Evolutionary conservation across 2,888 invertebrate species (phyloP).

Genomic region (Caenorhabditis auriculariae): DNA sequence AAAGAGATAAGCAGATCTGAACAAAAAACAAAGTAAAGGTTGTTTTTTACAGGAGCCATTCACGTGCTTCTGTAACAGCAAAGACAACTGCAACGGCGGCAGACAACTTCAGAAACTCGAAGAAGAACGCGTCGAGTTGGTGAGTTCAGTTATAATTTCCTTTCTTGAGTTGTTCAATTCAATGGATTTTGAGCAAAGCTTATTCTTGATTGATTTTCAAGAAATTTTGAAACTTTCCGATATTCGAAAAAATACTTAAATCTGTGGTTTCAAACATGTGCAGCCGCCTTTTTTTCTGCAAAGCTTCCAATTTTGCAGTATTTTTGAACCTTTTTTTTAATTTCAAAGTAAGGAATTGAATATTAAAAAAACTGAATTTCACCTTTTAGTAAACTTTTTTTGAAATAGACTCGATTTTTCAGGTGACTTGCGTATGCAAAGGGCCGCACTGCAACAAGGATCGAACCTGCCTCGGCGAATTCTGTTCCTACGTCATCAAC

Average conservation of each 20-base stretch:
- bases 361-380: neutral
- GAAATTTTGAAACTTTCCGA: no score
- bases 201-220: no score
- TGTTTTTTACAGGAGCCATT: conserved; percentile 47
- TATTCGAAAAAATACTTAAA: no score
- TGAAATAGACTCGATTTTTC: neutral
- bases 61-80: conserved; percentile 59
- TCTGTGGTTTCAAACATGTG: no score
- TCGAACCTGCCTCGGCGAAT: conserved; percentile 53
- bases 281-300: no score
- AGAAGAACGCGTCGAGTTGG: conserved; percentile 47
- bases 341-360: no score
- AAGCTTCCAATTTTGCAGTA: no score
- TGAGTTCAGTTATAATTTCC: conserved; percentile 4
- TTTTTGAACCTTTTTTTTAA: no score
- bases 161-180: no score
- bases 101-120: conserved; percentile 33
- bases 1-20: no score
- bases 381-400: neutral
- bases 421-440: conserved; percentile 51
- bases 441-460: conserved; percentile 53
- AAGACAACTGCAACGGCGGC: conserved; percentile 55
- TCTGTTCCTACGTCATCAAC: conserved; percentile 58
- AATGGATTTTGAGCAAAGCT: no score
- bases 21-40: neutral